A percentile compares a stretch with the other conserved stretches of the same genome.
phyloP scores from a whole-genome alignment of 23 tunicate genomes.

The Trididemnum miniatum region DNA sequence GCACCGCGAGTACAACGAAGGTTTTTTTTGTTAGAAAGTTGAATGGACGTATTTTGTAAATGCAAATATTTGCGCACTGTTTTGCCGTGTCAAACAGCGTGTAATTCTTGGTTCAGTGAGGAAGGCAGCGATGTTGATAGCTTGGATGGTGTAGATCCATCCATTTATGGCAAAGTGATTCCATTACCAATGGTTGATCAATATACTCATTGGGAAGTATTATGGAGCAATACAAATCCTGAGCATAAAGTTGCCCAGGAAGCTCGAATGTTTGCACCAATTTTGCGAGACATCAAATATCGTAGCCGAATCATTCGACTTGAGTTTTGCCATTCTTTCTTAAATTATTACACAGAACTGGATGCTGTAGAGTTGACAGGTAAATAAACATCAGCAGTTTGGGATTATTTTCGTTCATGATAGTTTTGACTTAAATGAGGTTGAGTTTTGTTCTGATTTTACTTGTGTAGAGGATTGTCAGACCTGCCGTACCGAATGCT shows the following conservation, averaged over 20 bases:
- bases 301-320: slow-evolving; percentile 69
- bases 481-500: too few species aligned
- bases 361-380: slow-evolving; percentile 97
- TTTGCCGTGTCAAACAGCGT: too few species aligned
- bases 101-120: background rate
- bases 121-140: slow-evolving; percentile 38
- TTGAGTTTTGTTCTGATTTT: too few species aligned
- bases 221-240: slow-evolving; percentile 42
- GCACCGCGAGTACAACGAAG: too few species aligned
- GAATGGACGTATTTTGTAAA: too few species aligned
- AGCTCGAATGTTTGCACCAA: slow-evolving; percentile 83
- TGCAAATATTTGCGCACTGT: too few species aligned
- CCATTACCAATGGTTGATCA: slow-evolving; percentile 42
- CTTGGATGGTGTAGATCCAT: slow-evolving; percentile 41
- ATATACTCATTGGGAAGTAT: slow-evolving; percentile 62
- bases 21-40: too few species aligned
- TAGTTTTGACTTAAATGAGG: too few species aligned
- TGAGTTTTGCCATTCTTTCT: slow-evolving; percentile 73
- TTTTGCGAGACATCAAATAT: slow-evolving; percentile 41
- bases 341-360: slow-evolving; percentile 87
- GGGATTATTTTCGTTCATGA: too few species aligned
- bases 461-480: too few species aligned
- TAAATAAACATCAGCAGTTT: too few species aligned
- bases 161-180: slow-evolving; percentile 53
- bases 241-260: slow-evolving; percentile 28